phyloP scores from a whole-genome alignment of 2,888 invertebrate genomes.

The Acleris holmiana region DNA sequence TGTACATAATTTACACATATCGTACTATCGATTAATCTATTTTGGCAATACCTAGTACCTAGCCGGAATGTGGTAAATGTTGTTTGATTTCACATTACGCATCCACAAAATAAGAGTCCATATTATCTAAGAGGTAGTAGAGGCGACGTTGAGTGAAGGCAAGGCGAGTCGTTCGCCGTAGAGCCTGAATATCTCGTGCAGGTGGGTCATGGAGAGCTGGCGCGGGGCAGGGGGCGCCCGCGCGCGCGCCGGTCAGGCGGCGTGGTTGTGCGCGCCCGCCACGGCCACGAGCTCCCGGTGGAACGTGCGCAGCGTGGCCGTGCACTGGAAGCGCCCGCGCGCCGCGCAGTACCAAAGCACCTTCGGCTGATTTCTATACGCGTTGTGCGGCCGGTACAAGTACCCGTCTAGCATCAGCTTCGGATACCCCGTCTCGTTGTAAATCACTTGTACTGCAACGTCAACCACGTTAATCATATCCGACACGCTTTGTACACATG shows the following conservation, averaged over 20 bases:
- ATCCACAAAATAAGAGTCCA: too few relatives aligned
- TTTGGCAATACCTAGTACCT: too few relatives aligned
- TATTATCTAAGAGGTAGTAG: slow-evolving; percentile 6
- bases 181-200: slow-evolving; percentile 54
- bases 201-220: slow-evolving; percentile 44
- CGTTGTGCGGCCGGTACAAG: slow-evolving; percentile 74
- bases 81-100: too few relatives aligned
- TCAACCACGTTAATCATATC: slow-evolving; percentile 40
- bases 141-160: slow-evolving; percentile 29
- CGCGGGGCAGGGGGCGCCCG: slow-evolving; percentile 46
- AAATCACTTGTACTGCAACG: slow-evolving; percentile 68
- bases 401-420: slow-evolving; percentile 70
- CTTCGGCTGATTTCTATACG: slow-evolving; percentile 71
- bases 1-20: too few relatives aligned
- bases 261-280: slow-evolving; percentile 66
- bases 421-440: slow-evolving; percentile 69
- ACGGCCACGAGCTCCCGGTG: slow-evolving; percentile 65
- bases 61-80: too few relatives aligned
- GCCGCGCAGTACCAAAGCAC: slow-evolving; percentile 75
- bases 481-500: neutral
- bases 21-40: too few relatives aligned
- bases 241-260: slow-evolving; percentile 53
- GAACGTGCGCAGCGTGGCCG: slow-evolving; percentile 66
- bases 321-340: slow-evolving; percentile 66
- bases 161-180: slow-evolving; percentile 56